Evolutionary conservation across 2,113 vertebrate genomes (phyloP).

Genomic region (Perca flavescens): DNA sequence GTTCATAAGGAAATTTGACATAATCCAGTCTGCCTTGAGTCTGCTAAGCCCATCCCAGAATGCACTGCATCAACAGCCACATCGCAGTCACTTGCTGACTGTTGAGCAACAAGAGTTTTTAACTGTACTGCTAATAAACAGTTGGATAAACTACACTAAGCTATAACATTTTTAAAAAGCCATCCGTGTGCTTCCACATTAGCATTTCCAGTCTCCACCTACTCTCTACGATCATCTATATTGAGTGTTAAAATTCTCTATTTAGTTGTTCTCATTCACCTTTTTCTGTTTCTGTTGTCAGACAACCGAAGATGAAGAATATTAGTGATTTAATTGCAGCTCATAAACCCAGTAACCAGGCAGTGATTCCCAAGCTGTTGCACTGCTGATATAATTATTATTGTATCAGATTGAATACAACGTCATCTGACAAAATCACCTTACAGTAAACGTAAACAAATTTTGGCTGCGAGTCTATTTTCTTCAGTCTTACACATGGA

Average conservation of each 20-base stretch:
- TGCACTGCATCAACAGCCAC: slow-evolving; percentile 12
- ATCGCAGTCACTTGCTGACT: neutral
- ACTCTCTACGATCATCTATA: neutral
- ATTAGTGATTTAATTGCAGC: too few species aligned
- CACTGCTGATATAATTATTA: neutral
- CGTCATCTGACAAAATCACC: neutral
- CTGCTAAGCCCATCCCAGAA: slow-evolving; percentile 3
- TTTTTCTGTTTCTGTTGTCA: neutral
- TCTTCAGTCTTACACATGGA: neutral
- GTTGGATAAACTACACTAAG: neutral
- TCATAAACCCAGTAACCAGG: too few species aligned
- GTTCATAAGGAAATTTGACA: slow-evolving; percentile 20
- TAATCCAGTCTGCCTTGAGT: neutral
- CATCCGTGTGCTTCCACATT: neutral
- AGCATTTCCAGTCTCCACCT: neutral
- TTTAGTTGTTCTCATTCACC: neutral
- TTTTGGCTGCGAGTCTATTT: neutral
- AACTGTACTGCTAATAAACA: neutral
- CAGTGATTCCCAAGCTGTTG: neutral
- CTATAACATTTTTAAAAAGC: neutral
- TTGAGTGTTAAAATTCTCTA: neutral
- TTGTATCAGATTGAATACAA: neutral
- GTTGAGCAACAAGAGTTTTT: neutral
- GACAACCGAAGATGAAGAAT: neutral
- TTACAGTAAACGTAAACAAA: neutral